Evolutionary conservation across 2,797 vertebrate species (phyloP), one percentile per base, ranked within the genome.

Genomic region (Hyperoplus immaculatus): DNA sequence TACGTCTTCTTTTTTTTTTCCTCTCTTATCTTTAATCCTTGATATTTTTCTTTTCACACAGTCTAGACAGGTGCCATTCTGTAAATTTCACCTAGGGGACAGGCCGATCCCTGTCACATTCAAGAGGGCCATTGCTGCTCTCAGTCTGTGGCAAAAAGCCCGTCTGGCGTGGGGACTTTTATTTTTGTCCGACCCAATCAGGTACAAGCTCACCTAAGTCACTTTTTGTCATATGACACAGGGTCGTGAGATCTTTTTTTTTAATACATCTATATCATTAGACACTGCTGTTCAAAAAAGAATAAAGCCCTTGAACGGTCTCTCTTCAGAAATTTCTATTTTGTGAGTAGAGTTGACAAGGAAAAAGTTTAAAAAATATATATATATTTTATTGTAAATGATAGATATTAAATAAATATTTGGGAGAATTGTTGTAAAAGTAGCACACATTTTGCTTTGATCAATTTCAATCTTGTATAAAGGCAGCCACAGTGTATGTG

Each of bases 141-240:
- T 99, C 66, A 99, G 98, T 83, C 93, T 99, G 85, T 99, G 98
- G 98, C 98, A 99, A 93, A 99, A 99, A 88, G 95, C 97, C 49
- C 97, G 97, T 18, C 95, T 99, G 79, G 98, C 97, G 0, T 99
- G 98, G 98, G 98, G 98, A 54, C 96, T 99, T 66, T 99, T 98
- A 90, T 99, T 99, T 91, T 95, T 99, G 77, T 99, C 98, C 1
- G 98, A 99, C 85, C 98, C 98, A 12, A 99, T 99, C 94, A 99
- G 98, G 98, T 99, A 93, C 1, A 7, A 51, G 43, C 5, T 82
- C 14, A 50, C 7, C 5, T 7, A 15, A 8, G 38, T 68, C 14
- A 21, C 18, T 59, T 70, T 55, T 13, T 67, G 8, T 57, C 58
- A 11, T 18, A 29, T 0, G 42, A 57, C 45, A 6, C 11, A 21